Conservation (phyloP, 2,888 invertebrate species). For the Drosophila ustulata region DNA sequence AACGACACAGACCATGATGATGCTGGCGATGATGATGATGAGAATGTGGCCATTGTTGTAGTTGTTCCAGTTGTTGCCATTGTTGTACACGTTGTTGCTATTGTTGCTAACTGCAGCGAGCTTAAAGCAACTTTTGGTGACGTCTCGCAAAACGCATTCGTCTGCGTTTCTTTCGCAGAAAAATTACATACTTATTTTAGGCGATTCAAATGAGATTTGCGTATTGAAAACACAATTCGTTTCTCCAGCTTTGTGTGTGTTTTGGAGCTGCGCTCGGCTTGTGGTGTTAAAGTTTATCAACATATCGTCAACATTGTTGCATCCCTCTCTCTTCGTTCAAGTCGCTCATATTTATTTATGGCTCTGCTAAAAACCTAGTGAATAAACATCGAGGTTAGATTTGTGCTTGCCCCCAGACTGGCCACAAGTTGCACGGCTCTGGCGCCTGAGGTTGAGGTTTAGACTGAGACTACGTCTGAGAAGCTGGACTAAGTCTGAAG, state of each 20-base stretch:
- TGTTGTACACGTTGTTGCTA: conserved; percentile 12
- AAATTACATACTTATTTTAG: no score
- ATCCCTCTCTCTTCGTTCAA: conserved; percentile 18
- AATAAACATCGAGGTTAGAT: conserved; percentile 21
- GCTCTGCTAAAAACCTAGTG: conserved; percentile 55
- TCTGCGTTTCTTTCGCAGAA: background rate
- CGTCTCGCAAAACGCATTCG: conserved; percentile 35
- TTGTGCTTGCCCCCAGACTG: conserved; percentile 50
- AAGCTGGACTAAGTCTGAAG: background rate
- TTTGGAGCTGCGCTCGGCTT: conserved; percentile 33
- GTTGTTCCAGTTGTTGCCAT: conserved; percentile 5
- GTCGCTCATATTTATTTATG: conserved; percentile 77
- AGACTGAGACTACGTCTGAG: background rate
- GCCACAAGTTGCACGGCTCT: conserved; percentile 55
- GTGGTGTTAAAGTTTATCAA: conserved; percentile 76
- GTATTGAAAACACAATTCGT: background rate
- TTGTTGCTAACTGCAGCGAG: conserved; percentile 20
- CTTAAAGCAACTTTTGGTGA: conserved; percentile 16
- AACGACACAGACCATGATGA: background rate
- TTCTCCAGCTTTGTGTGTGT: conserved; percentile 15
- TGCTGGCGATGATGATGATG: conserved; percentile 10
- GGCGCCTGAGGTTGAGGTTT: conserved; percentile 24
- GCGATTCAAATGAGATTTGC: background rate
- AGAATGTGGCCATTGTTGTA: conserved; percentile 13
- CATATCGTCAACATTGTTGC: conserved; percentile 70